Evolutionary conservation across 2,113 vertebrate species (phyloP).

Genomic region (Halcyon senegalensis): DNA sequence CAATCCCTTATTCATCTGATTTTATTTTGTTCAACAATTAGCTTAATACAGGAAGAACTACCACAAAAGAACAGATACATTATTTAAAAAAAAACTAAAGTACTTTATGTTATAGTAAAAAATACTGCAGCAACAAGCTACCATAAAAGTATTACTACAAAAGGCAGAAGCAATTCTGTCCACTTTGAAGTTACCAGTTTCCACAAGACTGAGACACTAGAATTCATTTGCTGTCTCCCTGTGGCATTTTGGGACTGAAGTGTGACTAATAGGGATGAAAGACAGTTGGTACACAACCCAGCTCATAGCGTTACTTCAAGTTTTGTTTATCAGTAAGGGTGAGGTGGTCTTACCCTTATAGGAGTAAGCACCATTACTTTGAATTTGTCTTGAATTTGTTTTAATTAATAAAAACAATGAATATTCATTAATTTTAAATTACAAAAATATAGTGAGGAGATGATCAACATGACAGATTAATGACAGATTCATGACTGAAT

Average conservation of each 20-base stretch:
- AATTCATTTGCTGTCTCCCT: rapidly evolving
- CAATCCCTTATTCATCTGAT: neutral
- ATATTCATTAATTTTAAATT: neutral
- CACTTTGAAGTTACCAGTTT: neutral
- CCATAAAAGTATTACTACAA: neutral
- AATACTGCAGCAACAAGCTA: neutral
- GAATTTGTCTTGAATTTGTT: neutral
- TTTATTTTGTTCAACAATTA: neutral
- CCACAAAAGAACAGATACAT: neutral
- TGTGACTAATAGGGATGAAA: neutral
- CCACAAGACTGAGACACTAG: neutral
- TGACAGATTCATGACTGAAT: neutral
- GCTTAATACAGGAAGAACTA: neutral
- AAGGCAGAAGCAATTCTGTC: neutral
- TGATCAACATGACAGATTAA: neutral
- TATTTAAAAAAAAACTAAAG: neutral
- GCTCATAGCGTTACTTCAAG: neutral
- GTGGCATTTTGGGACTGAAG: neutral
- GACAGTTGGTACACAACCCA: neutral
- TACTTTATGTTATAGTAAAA: neutral
- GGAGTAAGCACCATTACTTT: neutral
- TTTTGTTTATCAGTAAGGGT: neutral
- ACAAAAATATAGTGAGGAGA: neutral
- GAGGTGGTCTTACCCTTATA: neutral
- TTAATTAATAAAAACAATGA: neutral